phyloP scores from a whole-genome alignment of 2,888 invertebrate genomes.

The Xanthorhoe designata region DNA sequence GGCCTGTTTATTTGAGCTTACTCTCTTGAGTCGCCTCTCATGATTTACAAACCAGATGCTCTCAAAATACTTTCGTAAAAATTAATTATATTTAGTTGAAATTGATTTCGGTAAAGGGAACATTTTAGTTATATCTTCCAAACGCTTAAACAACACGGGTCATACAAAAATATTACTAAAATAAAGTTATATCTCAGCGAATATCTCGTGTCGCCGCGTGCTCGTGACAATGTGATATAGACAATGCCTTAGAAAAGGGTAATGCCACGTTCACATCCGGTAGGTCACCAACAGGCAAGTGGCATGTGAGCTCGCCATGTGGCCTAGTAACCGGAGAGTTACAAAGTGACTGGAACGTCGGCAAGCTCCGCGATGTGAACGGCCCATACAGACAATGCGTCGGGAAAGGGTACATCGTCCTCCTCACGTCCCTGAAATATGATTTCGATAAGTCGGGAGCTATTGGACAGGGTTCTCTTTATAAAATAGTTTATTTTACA shows the following conservation, averaged over 20 bases:
- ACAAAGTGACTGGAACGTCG: conserved; percentile 33
- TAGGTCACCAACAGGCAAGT: conserved; percentile 43
- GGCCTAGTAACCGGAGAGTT: conserved; percentile 38
- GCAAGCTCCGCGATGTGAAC: conserved; percentile 52
- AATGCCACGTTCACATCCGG: conserved; percentile 65
- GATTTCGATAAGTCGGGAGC: conserved; percentile 82
- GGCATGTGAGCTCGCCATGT: conserved; percentile 39
- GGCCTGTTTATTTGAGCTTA: conserved; percentile 34
- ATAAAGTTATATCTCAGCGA: conserved; percentile 79
- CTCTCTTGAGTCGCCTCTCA: conserved; percentile 14
- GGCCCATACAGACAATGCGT: conserved; percentile 72
- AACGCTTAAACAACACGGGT: conserved; percentile 47
- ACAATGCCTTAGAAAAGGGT: conserved; percentile 81
- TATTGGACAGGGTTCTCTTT: conserved; percentile 78
- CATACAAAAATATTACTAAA: conserved; percentile 73
- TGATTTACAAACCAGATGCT: background rate
- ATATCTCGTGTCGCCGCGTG: conserved; percentile 82
- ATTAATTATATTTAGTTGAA: background rate
- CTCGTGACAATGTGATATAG: conserved; percentile 83
- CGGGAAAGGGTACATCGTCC: conserved; percentile 77
- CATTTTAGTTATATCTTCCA: conserved; percentile 23
- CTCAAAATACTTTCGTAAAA: background rate
- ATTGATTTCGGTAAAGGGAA: conserved; percentile 15
- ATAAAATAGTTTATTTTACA: conserved; percentile 76
- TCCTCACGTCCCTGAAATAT: conserved; percentile 83